Evolutionary conservation across 2,113 vertebrate genomes (phyloP), one percentile per base, ranked within the genome.

Genomic region (Nestor notabilis): DNA sequence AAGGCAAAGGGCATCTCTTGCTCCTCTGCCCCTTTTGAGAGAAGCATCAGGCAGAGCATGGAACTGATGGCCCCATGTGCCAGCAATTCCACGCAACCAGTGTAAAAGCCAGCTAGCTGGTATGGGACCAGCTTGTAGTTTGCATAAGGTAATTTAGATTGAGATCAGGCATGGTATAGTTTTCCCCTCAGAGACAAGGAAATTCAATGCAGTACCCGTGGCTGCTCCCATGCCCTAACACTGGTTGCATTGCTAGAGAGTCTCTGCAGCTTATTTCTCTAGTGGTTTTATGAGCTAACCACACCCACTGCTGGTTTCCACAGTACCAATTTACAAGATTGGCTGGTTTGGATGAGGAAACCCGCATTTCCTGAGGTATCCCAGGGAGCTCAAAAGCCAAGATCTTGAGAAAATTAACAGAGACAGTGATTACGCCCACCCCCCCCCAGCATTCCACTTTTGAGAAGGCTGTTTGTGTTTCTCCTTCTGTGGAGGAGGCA

Each of bases 301-400:
- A 96, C 95, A 95, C 86, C 81, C 8, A 17, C 89, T 69, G 49
- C 83, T 95, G 94, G 94, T 93, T 97, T 94, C 86, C 92, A 46
- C 90, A 95, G 65, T 89, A 85, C 94, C 65, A 97, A 96, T 97
- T 97, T 96, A 92, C 96, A 95, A 93, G 96, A 89, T 79, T 88
- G 86, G 69, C 89, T 95, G 96, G 97, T 95, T 96, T 97, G 95
- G 83, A 92, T 89, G 92, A 95, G 97, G 95, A 96, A 97, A 96
- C 72, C 92, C 94, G 69, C 92, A 95, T 78, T 96, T 96, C 95
- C 97, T 95, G 95, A 96, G 89, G 92, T 93, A 95, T 97, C 69
- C 95, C 91, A 91, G 72, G 74, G 44, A 92, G 53, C 72, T 84
- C 69, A 87, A 89, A 94, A 92, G 77, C 77, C 83, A 93, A 89